Percentiles rank a stretch among this genome's conserved stretches.
These are phyloP conservation scores for Tipula unca DNA, from an alignment of 2,888 invertebrate genomes.

Conservation along the genomic window DNA sequence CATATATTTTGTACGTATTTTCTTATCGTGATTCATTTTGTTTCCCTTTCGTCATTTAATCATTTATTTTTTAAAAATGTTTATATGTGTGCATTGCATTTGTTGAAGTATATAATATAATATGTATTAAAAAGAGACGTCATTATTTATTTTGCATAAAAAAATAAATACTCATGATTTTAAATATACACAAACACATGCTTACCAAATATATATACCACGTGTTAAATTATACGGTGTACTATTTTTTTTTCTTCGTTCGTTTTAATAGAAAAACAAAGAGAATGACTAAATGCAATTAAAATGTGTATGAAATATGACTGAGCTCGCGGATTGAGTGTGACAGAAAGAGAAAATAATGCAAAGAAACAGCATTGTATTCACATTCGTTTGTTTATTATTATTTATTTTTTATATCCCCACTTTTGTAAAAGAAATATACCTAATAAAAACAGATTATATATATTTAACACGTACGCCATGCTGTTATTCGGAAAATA, in stretches of 20 bases:
- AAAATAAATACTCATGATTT: background rate
- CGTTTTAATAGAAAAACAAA: background rate
- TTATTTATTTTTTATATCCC: background rate
- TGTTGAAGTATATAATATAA: background rate
- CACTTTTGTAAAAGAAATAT: background rate
- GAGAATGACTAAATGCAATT: background rate
- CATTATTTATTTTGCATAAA: background rate
- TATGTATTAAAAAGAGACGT: background rate
- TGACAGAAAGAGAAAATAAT: background rate
- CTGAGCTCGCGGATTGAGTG: background rate
- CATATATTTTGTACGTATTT: background rate
- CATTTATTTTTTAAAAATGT: background rate
- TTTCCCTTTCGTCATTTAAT: background rate
- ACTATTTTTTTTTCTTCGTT: background rate
- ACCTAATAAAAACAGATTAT: background rate
- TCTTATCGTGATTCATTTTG: background rate
- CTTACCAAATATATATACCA: background rate
- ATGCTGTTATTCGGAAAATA: constrained; percentile 17
- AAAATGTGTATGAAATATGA: background rate
- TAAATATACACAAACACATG: background rate
- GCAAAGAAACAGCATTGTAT: background rate
- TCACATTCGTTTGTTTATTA: background rate
- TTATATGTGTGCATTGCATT: background rate
- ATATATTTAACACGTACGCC: constrained; percentile 14
- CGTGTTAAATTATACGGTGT: background rate